These are phyloP conservation scores for Nasua narica DNA, from an alignment of 2,797 vertebrate genomes.

Conservation along the genomic window DNA sequence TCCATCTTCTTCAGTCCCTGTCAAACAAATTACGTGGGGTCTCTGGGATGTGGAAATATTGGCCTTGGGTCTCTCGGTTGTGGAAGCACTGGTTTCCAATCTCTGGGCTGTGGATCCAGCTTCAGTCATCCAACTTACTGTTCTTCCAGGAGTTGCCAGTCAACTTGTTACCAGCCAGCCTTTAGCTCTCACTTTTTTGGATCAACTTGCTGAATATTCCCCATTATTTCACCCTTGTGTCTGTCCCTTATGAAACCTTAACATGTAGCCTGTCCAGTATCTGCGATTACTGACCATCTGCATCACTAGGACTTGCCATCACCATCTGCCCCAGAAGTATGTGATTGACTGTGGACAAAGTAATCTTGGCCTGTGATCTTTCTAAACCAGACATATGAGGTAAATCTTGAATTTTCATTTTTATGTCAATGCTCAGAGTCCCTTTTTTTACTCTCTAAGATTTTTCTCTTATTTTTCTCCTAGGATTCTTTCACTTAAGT, in stretches of 20 bases:
- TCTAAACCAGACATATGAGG: not conserved
- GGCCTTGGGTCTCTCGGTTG: not conserved
- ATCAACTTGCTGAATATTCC: not conserved
- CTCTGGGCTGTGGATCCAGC: not conserved
- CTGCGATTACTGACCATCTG: not conserved
- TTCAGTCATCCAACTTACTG: not conserved
- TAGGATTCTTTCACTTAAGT: not conserved
- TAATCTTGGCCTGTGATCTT: not conserved
- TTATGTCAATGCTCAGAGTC: not conserved
- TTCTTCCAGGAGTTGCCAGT: not conserved
- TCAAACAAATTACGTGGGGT: not conserved
- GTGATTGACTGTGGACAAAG: not conserved
- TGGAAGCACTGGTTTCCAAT: not conserved
- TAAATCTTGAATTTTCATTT: not conserved
- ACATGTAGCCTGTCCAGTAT: accelerated
- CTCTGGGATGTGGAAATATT: not conserved
- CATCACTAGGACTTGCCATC: not conserved
- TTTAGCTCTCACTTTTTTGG: not conserved
- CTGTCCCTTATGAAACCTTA: not conserved
- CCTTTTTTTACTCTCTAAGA: not conserved
- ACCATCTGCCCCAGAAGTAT: not conserved
- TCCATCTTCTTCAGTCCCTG: not conserved
- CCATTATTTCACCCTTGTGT: not conserved
- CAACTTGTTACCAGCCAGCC: not conserved
- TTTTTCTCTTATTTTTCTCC: not conserved